These are phyloP conservation scores for Pycnonotus jocosus DNA, from an alignment of 2,113 vertebrate genomes.

Conservation along the genomic window DNA sequence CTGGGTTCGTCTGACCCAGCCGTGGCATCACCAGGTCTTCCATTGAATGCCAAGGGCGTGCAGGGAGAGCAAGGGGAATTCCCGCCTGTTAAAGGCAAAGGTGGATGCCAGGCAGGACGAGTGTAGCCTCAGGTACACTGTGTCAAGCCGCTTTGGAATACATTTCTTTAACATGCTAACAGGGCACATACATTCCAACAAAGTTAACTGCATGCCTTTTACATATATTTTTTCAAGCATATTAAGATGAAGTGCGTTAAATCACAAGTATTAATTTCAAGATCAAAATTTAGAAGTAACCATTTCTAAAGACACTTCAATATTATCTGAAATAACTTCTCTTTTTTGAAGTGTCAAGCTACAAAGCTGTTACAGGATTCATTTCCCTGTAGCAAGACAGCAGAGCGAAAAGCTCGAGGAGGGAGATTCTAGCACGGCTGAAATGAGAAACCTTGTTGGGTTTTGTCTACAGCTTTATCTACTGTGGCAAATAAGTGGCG, in stretches of 20 bases:
- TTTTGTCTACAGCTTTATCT: neutral
- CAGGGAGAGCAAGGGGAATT: neutral
- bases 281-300: neutral
- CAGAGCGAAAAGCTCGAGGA: neutral
- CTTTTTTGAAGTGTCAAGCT: neutral
- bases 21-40: neutral
- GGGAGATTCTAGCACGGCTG: fast-evolving
- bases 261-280: neutral
- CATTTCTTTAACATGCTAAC: fast-evolving
- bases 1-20: fast-evolving
- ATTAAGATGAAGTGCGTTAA: fast-evolving
- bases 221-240: fast-evolving
- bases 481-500: neutral
- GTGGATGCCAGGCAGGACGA: neutral
- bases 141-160: fast-evolving
- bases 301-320: neutral
- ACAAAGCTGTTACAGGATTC: neutral
- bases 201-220: neutral
- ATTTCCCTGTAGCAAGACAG: neutral
- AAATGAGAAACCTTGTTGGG: too few relatives aligned
- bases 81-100: neutral
- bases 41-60: fast-evolving
- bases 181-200: fast-evolving
- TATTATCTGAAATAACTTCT: neutral
- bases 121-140: fast-evolving